A percentile compares a stretch with the other conserved stretches of the same genome.
phyloP scores from a whole-genome alignment of 2,797 vertebrate genomes.

The Thunnus albacares region DNA sequence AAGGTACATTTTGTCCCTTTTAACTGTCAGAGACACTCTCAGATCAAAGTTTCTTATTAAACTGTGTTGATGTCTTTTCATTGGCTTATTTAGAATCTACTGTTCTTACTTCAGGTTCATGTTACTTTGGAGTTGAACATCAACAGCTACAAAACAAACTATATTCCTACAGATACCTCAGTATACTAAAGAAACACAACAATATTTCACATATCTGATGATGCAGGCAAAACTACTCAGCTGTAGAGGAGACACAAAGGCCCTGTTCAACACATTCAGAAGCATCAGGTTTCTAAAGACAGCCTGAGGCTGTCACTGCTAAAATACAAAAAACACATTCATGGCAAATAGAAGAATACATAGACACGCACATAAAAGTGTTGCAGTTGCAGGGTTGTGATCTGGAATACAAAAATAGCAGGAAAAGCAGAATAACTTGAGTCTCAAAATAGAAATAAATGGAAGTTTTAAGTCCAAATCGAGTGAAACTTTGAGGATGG shows the following conservation, averaged over 20 bases:
- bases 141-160: slow-evolving; percentile 26
- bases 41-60: slow-evolving; percentile 22
- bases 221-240: slow-evolving; percentile 30
- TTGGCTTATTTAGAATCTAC: background rate
- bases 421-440: slow-evolving; percentile 32
- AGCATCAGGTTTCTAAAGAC: slow-evolving; percentile 42
- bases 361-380: slow-evolving; percentile 26
- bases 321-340: slow-evolving; percentile 15
- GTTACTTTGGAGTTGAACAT: slow-evolving; percentile 17
- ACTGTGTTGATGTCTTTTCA: slow-evolving; percentile 1
- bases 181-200: slow-evolving; percentile 24
- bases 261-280: slow-evolving; percentile 49
- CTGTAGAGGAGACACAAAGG: slow-evolving; percentile 36
- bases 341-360: slow-evolving; percentile 27
- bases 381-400: slow-evolving; percentile 19
- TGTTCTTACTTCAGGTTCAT: background rate
- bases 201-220: slow-evolving; percentile 49
- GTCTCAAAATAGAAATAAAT: slow-evolving; percentile 40
- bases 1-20: background rate
- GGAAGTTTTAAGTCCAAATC: slow-evolving; percentile 27
- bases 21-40: background rate
- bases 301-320: slow-evolving; percentile 31
- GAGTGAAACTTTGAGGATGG: slow-evolving; percentile 19
- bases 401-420: slow-evolving; percentile 37
- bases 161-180: slow-evolving; percentile 23